phyloP scores from a whole-genome alignment of 2,113 vertebrate species.

The Rhombomys opimus region DNA sequence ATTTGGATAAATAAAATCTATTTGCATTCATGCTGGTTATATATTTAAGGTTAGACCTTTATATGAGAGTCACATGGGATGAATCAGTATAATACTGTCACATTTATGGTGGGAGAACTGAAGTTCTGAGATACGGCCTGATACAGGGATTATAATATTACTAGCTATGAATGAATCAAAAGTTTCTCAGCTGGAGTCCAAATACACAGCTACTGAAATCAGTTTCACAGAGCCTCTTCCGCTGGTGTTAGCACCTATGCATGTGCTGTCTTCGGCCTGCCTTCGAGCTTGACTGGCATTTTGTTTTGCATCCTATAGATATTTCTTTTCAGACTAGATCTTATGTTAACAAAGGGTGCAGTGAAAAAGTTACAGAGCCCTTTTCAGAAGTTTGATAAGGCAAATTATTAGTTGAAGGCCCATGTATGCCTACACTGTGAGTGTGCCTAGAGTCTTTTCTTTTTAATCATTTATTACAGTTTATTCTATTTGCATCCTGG shows the following conservation, averaged over 20 bases:
- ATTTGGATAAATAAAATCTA: constrained; percentile 16
- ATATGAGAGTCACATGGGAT: not conserved
- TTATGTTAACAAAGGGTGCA: constrained; percentile 6
- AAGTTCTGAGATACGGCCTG: not conserved
- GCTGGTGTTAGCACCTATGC: not conserved
- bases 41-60: not conserved
- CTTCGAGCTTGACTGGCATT: not conserved
- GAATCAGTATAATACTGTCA: not conserved
- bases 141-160: not conserved
- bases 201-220: not conserved
- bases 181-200: not conserved
- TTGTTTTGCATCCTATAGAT: not conserved
- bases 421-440: not conserved
- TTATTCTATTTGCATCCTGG: too few species aligned
- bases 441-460: not conserved
- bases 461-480: too few species aligned
- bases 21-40: not conserved
- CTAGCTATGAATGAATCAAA: constrained; percentile 1
- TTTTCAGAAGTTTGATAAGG: constrained; percentile 34
- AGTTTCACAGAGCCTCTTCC: not conserved
- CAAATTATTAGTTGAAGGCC: not conserved
- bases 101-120: not conserved
- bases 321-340: not conserved
- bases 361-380: not conserved
- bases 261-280: not conserved